Base-by-base conservation (phyloP, 2,113 vertebrate genomes). In the Lota lota region DNA sequence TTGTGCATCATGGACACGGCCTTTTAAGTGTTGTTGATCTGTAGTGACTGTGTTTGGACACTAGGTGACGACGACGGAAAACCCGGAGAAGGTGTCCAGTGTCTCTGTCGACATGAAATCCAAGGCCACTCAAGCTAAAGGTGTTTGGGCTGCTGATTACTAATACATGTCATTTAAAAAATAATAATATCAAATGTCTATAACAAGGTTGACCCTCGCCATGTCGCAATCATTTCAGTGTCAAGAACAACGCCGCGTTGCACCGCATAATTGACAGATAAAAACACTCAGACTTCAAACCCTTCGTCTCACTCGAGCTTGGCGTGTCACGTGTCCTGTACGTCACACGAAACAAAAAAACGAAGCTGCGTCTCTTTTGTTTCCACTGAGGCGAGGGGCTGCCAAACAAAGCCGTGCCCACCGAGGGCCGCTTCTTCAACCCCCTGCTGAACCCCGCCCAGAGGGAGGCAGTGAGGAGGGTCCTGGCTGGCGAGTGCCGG, bases 401-500 rank as follows among this genome's bases (percentile, higher is more conserved):
- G 18, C 56, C 58, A 0, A 10, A 65, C 5, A 87, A 79, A 51
- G 22, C 67, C 22, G 62, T 88, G 21, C 87, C 87, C 15, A 73
- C 58, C 33, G 51, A 70, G 58, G 83, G 82, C 22, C 84, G 85
- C 7, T 95, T 96, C 77, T 99, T 98, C 82, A 97, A 97, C 84
- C 87, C 86, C 0, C 0, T 84, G 63, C 91, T 99, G 67, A 98
- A 98, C 64, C 87, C 93, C 0, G 79, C 93, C 22, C 97, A 99
- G 89, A 94, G 87, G 62, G 77, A 95, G 68, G 97, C 96, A 0
- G 95, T 98, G 56, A 93, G 87, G 74, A 91, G 86, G 61, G 95
- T 99, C 63, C 75, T 99, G 67, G 92, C 87, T 16, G 96, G 94
- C 0, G 95, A 97, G 69, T 94, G 95, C 82, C 93, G 95, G 3